These are phyloP conservation scores for Tympanoctomys barrerae DNA, from an alignment of 2,797 vertebrate species.

Conservation along the genomic window DNA sequence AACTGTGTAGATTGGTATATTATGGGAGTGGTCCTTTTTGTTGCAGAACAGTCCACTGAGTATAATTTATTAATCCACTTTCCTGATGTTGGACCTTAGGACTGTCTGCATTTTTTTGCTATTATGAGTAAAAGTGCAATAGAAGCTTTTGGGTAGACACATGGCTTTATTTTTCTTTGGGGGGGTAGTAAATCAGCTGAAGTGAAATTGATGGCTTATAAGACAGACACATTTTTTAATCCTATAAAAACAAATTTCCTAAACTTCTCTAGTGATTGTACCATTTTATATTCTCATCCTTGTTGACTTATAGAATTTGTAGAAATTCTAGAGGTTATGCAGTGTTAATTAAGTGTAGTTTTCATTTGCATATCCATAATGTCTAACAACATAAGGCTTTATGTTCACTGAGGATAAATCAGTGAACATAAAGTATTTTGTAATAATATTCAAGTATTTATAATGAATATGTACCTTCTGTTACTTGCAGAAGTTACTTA, in stretches of 20 bases:
- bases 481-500: slow-evolving; percentile 2
- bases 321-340: not conserved
- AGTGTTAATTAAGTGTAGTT: not conserved
- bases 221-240: not conserved
- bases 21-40: not conserved
- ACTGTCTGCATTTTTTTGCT: not conserved
- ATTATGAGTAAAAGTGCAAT: not conserved
- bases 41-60: not conserved
- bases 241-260: not conserved
- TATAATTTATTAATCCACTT: not conserved
- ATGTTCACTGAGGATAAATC: not conserved
- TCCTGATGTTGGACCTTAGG: not conserved
- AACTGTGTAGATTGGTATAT: not conserved
- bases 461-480: not conserved
- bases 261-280: not conserved
- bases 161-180: not conserved
- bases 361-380: slow-evolving; percentile 36
- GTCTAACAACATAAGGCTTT: not conserved
- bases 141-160: not conserved
- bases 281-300: not conserved
- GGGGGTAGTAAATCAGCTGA: not conserved
- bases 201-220: not conserved
- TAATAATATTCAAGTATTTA: not conserved
- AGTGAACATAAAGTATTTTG: not conserved
- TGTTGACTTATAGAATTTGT: not conserved